Conservation (phyloP, 1,140 invertebrate species). For the Bombyx mori region DNA sequence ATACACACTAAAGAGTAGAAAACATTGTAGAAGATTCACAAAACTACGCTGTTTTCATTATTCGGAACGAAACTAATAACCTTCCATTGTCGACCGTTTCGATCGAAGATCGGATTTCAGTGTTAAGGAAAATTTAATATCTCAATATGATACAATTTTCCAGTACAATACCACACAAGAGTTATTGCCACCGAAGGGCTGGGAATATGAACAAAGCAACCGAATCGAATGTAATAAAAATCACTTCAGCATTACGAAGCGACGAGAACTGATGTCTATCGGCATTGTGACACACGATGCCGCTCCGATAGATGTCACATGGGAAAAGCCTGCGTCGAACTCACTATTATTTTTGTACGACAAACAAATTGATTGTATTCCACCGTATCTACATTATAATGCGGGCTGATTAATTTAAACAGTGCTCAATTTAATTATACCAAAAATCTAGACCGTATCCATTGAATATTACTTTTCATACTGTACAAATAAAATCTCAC, state of each 20-base stretch:
- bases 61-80: too few species aligned
- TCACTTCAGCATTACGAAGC: conserved; percentile 58
- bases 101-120: too few species aligned
- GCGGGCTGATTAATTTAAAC: conserved; percentile 36
- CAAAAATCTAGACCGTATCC: too few species aligned
- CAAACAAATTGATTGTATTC: conserved; percentile 52
- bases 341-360: conserved; percentile 61
- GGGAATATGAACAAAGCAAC: conserved; percentile 58
- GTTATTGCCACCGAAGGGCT: conserved; percentile 32
- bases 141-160: conserved; percentile 24
- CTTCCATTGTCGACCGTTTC: too few species aligned
- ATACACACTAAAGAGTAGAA: too few species aligned
- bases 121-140: too few species aligned
- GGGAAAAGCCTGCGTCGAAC: conserved; percentile 49
- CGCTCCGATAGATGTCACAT: conserved; percentile 53
- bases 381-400: conserved; percentile 32
- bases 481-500: too few species aligned
- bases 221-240: conserved; percentile 67
- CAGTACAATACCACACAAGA: conserved; percentile 14
- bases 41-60: too few species aligned
- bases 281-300: conserved; percentile 58
- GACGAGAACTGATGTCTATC: conserved; percentile 63
- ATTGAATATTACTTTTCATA: too few species aligned
- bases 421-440: not conserved
- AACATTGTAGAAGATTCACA: too few species aligned